phyloP scores from a whole-genome alignment of 2,888 invertebrate genomes.

The Selenia dentaria region DNA sequence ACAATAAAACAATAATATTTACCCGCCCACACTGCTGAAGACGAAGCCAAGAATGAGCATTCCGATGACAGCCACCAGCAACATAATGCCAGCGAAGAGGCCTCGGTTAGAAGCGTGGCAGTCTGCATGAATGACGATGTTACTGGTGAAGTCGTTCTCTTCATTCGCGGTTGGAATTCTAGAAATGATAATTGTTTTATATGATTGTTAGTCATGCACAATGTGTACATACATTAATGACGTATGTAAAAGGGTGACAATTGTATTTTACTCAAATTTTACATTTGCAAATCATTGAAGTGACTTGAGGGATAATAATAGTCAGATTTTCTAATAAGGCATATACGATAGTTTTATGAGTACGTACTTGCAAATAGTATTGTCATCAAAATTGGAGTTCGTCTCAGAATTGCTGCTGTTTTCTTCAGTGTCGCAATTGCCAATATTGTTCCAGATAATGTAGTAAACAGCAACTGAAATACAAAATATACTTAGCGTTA shows the following conservation, averaged over 20 bases:
- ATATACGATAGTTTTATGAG: no score
- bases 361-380: constrained; percentile 68
- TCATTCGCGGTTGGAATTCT: constrained; percentile 75
- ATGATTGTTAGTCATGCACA: no score
- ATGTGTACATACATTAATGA: no score
- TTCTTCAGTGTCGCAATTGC: constrained; percentile 80
- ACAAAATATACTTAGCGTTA: no score
- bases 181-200: constrained; percentile 9
- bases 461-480: constrained; percentile 88
- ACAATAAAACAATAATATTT: constrained; percentile 48
- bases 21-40: constrained; percentile 77
- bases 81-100: constrained; percentile 88
- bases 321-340: no score
- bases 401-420: constrained; percentile 43
- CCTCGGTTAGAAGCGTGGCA: constrained; percentile 92
- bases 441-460: constrained; percentile 90
- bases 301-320: no score
- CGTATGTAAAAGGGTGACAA: no score
- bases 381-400: constrained; percentile 58
- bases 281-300: no score
- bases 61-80: constrained; percentile 78
- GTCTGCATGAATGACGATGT: constrained; percentile 87
- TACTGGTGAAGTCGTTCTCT: constrained; percentile 80
- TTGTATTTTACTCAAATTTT: no score
- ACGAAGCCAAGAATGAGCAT: constrained; percentile 76